A percentile compares a stretch with the other conserved stretches of the same genome.
phyloP scores from a whole-genome alignment of 2,797 vertebrate genomes.

The Protosalanx chinensis region DNA sequence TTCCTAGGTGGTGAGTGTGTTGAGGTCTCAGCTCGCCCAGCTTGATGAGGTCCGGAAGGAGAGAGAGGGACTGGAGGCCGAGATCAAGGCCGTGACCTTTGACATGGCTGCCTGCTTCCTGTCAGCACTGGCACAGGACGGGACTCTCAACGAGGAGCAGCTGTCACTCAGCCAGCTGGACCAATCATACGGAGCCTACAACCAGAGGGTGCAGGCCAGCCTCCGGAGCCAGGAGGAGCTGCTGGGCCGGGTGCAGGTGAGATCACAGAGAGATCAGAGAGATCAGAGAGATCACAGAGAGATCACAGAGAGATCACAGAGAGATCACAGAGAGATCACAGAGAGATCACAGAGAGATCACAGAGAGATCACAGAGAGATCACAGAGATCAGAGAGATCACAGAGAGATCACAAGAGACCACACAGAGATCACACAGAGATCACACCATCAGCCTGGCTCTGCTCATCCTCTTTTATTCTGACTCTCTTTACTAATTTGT shows the following conservation, averaged over 20 bases:
- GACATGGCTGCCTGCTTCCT: constrained; percentile 93
- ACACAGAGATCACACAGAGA: too few species aligned
- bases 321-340: too few species aligned
- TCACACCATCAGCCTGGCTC: background rate
- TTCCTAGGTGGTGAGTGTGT: constrained; percentile 85
- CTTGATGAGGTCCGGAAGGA: constrained; percentile 91
- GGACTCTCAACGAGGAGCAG: constrained; percentile 89
- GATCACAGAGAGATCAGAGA: too few species aligned
- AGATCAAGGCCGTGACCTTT: constrained; percentile 89
- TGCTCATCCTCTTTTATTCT: background rate
- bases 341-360: too few species aligned
- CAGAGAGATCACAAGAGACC: too few species aligned
- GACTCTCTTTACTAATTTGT: background rate
- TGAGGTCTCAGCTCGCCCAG: constrained; percentile 81
- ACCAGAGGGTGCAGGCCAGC: constrained; percentile 83
- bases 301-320: too few species aligned
- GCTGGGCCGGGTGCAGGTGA: constrained; percentile 88
- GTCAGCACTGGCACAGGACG: constrained; percentile 87
- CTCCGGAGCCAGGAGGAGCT: constrained; percentile 87
- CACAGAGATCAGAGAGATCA: too few species aligned
- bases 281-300: too few species aligned
- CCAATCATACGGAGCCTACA: constrained; percentile 83
- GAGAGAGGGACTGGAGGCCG: constrained; percentile 87
- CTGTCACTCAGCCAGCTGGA: constrained; percentile 87
- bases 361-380: too few species aligned